Percentiles rank a stretch among this genome's conserved stretches.
Evolutionary conservation across 2,888 invertebrate species (phyloP).

Genomic region (Aleiodes leptofemur): DNA sequence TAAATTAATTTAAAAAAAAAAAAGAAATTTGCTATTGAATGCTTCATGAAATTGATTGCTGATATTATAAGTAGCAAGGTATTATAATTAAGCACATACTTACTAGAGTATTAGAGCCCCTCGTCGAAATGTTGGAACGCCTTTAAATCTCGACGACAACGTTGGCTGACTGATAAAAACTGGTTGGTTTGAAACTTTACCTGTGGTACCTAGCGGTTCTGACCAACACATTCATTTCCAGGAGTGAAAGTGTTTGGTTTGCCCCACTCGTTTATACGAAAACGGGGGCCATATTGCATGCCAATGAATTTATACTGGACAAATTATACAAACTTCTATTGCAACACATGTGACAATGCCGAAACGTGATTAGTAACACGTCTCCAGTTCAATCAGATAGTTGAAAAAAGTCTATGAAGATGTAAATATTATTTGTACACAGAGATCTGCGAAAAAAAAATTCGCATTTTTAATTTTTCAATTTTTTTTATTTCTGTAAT

Average conservation of each 20-base stretch:
- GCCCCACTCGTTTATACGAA: conserved; percentile 41
- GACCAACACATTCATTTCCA: conserved; percentile 37
- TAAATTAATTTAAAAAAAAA: too few species aligned
- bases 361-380: conserved; percentile 48
- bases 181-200: conserved; percentile 67
- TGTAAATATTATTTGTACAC: too few species aligned
- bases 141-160: conserved; percentile 45
- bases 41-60: background rate
- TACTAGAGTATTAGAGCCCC: conserved; percentile 32
- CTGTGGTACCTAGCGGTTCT: conserved; percentile 41
- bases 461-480: too few species aligned
- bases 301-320: conserved; percentile 18
- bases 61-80: conserved; percentile 5
- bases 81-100: conserved; percentile 47
- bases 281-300: conserved; percentile 36
- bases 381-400: background rate
- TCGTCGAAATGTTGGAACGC: conserved; percentile 35
- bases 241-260: conserved; percentile 44
- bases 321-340: conserved; percentile 6
- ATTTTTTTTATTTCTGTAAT: too few species aligned
- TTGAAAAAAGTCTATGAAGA: too few species aligned
- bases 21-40: background rate
- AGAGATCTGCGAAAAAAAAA: too few species aligned
- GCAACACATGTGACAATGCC: conserved; percentile 42
- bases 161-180: conserved; percentile 69